Conservation (phyloP, 2,797 vertebrate genomes). For the Sphenopsis melanotis region DNA sequence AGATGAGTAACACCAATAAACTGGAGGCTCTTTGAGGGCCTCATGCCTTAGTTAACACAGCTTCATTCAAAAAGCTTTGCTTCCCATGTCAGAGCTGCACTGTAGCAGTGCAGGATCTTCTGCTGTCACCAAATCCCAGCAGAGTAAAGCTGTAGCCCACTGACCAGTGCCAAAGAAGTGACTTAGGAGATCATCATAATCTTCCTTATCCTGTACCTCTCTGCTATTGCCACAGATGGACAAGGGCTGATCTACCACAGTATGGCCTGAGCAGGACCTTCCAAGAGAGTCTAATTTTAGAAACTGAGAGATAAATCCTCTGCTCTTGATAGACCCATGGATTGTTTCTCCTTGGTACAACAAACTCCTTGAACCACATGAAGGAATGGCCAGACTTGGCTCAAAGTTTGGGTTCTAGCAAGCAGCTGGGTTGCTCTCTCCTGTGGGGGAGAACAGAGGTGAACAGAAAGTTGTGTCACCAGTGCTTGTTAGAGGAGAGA, state of each 20-base stretch:
- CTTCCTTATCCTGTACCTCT: constrained; percentile 13
- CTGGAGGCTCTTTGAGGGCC: background rate
- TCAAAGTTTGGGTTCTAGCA: background rate
- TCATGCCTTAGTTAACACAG: background rate
- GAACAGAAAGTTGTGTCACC: background rate
- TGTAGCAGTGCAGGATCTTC: background rate
- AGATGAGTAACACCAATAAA: background rate
- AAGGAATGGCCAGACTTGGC: accelerated
- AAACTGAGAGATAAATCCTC: background rate
- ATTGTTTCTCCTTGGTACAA: background rate
- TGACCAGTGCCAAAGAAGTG: constrained; percentile 18
- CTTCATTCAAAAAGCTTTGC: background rate
- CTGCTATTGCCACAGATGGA: constrained; percentile 4
- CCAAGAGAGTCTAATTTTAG: constrained; percentile 48
- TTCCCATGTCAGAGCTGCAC: background rate
- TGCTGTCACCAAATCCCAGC: background rate
- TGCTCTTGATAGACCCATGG: background rate
- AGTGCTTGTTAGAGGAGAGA: accelerated
- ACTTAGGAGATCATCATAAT: constrained; percentile 38
- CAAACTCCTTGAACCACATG: background rate
- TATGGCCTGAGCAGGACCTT: constrained; percentile 14
- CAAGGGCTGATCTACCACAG: constrained; percentile 10
- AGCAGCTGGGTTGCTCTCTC: background rate
- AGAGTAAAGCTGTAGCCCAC: background rate
- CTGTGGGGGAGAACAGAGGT: background rate